Conservation (phyloP, 1,140 invertebrate genomes). For the Muscidifurax raptorellus region DNA sequence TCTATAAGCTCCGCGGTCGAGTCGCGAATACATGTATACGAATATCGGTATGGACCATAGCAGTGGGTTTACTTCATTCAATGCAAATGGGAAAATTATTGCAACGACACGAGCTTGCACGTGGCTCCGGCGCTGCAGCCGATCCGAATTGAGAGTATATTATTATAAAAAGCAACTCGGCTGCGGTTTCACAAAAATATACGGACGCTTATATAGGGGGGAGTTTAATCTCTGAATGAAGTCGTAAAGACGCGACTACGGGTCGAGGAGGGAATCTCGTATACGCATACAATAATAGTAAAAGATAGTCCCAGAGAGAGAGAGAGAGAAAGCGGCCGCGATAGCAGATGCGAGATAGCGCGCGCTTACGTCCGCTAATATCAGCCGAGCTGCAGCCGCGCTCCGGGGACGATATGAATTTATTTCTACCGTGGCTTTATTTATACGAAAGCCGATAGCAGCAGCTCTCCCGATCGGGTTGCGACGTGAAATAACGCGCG, state of each 20-base stretch:
- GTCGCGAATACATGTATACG: too few relatives aligned
- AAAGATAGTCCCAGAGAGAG: constrained; percentile 4
- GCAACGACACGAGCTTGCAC: neutral
- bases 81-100: constrained; percentile 51
- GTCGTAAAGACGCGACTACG: neutral
- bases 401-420: constrained; percentile 58
- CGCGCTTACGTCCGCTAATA: constrained; percentile 60
- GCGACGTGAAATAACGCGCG: neutral
- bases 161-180: neutral
- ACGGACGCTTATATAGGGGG: too few relatives aligned
- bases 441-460: constrained; percentile 66
- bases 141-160: neutral
- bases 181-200: neutral
- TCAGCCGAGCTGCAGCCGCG: constrained; percentile 32
- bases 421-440: constrained; percentile 66
- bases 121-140: neutral
- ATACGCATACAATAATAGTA: neutral
- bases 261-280: neutral
- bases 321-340: constrained; percentile 24
- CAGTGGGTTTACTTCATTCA: constrained; percentile 48
- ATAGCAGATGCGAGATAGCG: constrained; percentile 63
- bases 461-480: neutral
- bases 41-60: too few relatives aligned
- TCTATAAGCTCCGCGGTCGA: neutral
- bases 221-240: neutral